Base-by-base conservation (phyloP, 1,140 invertebrate genomes). In the Tetragonula clypearis region DNA sequence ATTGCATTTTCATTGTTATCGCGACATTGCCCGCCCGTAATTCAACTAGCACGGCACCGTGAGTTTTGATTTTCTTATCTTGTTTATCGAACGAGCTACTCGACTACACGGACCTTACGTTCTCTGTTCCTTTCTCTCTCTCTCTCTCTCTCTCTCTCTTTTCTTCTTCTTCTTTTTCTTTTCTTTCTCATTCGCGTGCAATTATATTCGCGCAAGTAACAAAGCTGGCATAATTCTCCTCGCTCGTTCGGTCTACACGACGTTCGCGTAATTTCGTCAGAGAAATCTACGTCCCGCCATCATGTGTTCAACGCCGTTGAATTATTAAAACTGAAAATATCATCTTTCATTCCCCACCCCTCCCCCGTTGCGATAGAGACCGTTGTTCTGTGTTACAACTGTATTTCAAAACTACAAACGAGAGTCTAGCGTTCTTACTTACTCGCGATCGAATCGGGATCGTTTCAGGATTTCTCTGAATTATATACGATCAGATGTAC, bases 1-100 rank as follows among this genome's bases (percentile, higher is more conserved):
- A 89, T 89, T 88, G 75, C 79, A 89, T 86, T 89, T 89, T 84
- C 80, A 68, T 86, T 60, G 56, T 81, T 69, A 76, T 49, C 56
- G 53, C 17, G 30, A 68, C 72, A 71, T 58, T 69, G 49, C 23
- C 19, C 19, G 49, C 11, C 8, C 53, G 35, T 62, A 62, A 74
- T 85, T 58, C 71, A 74, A 77, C 82, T 49, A 84, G 58, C 55
- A 26, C 66, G 56, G 17, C n/a, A 11, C 17, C 35, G 17, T 21
- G 75, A 78, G 55, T 78, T 84, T 71, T 53, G 65, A 78, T 68
- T 69, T 76, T 74, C 55, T 56, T 71, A 69, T 71, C 82, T 35
- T 65, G 73, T 62, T 74, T 62, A 81, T 62, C 79, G 60, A 74
- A 74, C 30, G 21, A 60, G 35, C 41, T 62, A 35, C 35, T 35